Conservation (phyloP, 2,888 invertebrate genomes). For the Agriopis marginaria region DNA sequence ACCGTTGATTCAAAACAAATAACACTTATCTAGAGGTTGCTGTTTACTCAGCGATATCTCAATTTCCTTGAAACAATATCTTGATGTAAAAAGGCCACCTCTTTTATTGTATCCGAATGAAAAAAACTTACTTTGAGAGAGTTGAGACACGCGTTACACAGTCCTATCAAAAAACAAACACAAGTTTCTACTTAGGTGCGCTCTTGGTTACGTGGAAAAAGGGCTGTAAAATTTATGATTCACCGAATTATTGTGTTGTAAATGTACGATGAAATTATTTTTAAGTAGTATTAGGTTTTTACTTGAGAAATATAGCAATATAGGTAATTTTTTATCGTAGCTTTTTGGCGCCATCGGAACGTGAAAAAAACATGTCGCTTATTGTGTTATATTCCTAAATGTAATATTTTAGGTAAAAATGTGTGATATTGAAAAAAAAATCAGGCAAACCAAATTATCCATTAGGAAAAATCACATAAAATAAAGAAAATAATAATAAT, state of each 20-base stretch:
- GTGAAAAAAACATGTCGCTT: no score
- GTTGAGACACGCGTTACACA: constrained; percentile 79
- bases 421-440: no score
- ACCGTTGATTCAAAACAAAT: constrained; percentile 28
- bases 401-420: no score
- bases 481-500: no score
- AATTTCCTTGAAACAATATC: constrained; percentile 80
- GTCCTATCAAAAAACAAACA: constrained; percentile 85
- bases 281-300: constrained; percentile 3
- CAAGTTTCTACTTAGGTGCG: constrained; percentile 80
- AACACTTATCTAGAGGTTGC: constrained; percentile 39
- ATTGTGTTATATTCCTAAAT: no score
- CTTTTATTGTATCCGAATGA: constrained; percentile 79
- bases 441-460: no score
- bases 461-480: no score
- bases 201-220: constrained; percentile 76
- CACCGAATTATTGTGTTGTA: constrained; percentile 71
- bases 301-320: neutral
- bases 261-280: constrained; percentile 29
- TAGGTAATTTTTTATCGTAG: neutral
- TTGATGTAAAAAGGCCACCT: constrained; percentile 70
- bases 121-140: constrained; percentile 59
- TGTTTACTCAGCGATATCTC: constrained; percentile 60
- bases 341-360: no score
- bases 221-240: constrained; percentile 83